These are phyloP conservation scores for Hoplias malabaricus DNA, from an alignment of 2,113 vertebrate genomes.

Conservation along the genomic window DNA sequence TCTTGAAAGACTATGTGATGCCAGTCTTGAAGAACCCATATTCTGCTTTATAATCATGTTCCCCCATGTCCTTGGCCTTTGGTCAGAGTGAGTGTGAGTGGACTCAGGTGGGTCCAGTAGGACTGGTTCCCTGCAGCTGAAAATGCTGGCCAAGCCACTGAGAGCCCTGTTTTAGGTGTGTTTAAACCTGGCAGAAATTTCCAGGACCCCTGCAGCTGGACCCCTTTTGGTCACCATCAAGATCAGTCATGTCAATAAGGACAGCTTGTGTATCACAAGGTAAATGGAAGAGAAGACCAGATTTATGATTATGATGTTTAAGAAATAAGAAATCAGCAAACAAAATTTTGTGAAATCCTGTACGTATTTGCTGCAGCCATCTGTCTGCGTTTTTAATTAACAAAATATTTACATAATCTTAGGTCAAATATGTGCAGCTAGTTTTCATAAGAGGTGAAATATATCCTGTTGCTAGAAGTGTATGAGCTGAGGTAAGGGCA, in stretches of 20 bases:
- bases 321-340: background rate
- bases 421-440: background rate
- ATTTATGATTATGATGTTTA: conserved; percentile 1
- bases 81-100: background rate
- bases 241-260: background rate
- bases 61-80: background rate
- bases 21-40: background rate
- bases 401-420: background rate
- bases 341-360: conserved; percentile 26
- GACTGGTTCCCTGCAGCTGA: conserved; percentile 14
- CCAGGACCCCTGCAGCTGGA: background rate
- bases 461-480: background rate
- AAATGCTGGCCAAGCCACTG: background rate
- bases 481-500: background rate
- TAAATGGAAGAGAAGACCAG: conserved; percentile 14
- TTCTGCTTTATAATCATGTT: too few relatives aligned
- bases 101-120: conserved; percentile 17
- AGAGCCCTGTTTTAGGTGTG: background rate
- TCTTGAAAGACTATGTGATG: background rate
- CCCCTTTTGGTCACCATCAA: background rate
- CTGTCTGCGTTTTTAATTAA: conserved; percentile 23
- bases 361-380: conserved; percentile 14
- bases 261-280: background rate
- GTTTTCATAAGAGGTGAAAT: background rate
- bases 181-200: background rate